These are phyloP conservation scores for Heliconius melpomene DNA, from an alignment of 1,140 invertebrate species.

Conservation along the genomic window DNA sequence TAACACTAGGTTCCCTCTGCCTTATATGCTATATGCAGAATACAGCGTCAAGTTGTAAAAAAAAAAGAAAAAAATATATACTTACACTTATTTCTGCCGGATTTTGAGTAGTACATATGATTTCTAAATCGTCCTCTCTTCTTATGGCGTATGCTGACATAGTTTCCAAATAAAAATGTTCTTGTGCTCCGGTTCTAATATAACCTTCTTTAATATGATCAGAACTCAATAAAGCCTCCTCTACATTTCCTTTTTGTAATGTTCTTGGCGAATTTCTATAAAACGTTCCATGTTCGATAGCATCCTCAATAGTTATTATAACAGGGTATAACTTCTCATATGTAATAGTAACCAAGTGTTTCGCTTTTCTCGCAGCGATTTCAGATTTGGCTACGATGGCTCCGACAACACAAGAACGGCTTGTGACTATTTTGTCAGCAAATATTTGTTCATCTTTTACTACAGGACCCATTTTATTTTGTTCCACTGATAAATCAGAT, in stretches of 20 bases:
- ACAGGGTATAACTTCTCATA: constrained; percentile 89
- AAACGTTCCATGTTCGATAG: constrained; percentile 80
- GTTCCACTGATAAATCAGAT: constrained; percentile 84
- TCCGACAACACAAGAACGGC: constrained; percentile 89
- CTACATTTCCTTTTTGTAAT: constrained; percentile 85
- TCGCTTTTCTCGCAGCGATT: constrained; percentile 87
- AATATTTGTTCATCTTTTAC: constrained; percentile 91
- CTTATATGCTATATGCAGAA: no score
- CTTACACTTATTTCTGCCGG: constrained; percentile 85
- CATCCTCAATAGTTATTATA: constrained; percentile 93
- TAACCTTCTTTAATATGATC: constrained; percentile 87
- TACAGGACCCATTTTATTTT: constrained; percentile 85
- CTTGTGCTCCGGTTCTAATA: constrained; percentile 93
- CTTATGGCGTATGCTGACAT: constrained; percentile 88
- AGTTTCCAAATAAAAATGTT: constrained; percentile 97
- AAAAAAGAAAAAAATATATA: constrained; percentile 42
- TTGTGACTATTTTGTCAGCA: constrained; percentile 85
- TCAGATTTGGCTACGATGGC: constrained; percentile 89
- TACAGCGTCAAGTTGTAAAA: no score
- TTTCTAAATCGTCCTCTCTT: constrained; percentile 91
- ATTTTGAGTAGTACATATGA: constrained; percentile 92
- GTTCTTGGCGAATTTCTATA: constrained; percentile 28
- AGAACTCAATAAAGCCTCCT: constrained; percentile 84
- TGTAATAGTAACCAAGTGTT: constrained; percentile 86
- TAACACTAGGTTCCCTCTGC: no score